These are phyloP conservation scores for Rhynchotus rufescens DNA, from an alignment of 2,797 vertebrate species.

Conservation along the genomic window DNA sequence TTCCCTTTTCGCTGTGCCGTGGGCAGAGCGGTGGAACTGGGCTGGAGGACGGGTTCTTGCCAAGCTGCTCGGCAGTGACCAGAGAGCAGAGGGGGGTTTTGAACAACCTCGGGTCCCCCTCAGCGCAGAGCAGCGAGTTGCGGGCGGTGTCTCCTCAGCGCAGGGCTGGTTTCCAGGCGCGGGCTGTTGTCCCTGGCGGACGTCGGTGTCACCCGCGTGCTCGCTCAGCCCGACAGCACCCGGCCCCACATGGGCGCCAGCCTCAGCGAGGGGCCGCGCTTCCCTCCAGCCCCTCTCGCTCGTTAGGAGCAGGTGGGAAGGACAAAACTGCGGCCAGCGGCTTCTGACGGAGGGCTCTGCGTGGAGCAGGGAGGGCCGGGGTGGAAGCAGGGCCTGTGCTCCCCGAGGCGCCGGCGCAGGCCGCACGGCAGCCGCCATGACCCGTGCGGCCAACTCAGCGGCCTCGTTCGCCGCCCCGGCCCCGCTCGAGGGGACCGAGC, in stretches of 20 bases:
- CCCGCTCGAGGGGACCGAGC: slow-evolving; percentile 6
- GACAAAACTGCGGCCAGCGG: slow-evolving; percentile 46
- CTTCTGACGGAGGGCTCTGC: background rate
- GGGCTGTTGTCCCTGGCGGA: slow-evolving; percentile 37
- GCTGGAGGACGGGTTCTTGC: slow-evolving; percentile 17
- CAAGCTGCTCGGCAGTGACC: background rate
- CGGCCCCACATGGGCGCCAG: background rate
- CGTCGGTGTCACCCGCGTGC: slow-evolving; percentile 43
- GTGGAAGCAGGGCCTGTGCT: slow-evolving; percentile 29
- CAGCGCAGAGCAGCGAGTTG: slow-evolving; percentile 27
- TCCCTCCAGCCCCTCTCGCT: background rate
- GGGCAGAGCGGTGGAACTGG: slow-evolving; percentile 46
- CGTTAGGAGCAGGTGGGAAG: slow-evolving; percentile 57
- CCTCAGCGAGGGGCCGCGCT: background rate
- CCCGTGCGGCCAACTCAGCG: slow-evolving; percentile 48
- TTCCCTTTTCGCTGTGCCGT: slow-evolving; percentile 36
- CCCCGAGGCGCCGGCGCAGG: slow-evolving; percentile 39
- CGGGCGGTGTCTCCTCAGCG: slow-evolving; percentile 31
- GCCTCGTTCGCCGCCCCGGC: slow-evolving; percentile 14
- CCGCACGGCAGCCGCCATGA: background rate
- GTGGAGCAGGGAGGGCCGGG: background rate
- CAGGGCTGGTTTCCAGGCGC: slow-evolving; percentile 22
- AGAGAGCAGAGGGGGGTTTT: slow-evolving; percentile 22
- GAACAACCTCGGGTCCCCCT: slow-evolving; percentile 43
- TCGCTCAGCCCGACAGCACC: background rate